These are phyloP conservation scores for Bradynema listronoti DNA, from an alignment of 1,140 invertebrate species.

Conservation along the genomic window DNA sequence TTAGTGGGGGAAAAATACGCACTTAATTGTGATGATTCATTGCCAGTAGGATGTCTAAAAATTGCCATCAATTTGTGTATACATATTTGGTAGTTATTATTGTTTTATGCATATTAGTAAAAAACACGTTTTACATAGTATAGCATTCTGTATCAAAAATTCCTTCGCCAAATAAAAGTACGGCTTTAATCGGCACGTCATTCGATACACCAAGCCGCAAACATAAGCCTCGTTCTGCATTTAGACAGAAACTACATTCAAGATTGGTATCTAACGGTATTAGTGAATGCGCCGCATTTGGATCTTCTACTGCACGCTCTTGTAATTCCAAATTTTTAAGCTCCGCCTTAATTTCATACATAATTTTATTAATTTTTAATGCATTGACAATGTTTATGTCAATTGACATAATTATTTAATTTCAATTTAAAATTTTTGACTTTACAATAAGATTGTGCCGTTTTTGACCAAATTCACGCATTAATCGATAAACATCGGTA, in stretches of 20 bases:
- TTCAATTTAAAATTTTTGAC: no score
- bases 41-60: constrained; percentile 42
- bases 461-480: constrained; percentile 38
- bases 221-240: constrained; percentile 28
- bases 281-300: constrained; percentile 13
- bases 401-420: no score
- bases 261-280: constrained; percentile 32
- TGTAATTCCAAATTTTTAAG: constrained; percentile 38
- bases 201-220: constrained; percentile 30
- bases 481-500: constrained; percentile 9
- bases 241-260: constrained; percentile 33
- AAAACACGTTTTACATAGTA: constrained; percentile 30
- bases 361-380: not conserved
- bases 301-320: not conserved
- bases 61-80: no score
- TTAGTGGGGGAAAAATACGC: constrained; percentile 32
- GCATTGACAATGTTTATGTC: constrained; percentile 7
- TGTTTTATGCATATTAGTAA: not conserved
- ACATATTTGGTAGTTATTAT: no score
- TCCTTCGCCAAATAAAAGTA: constrained; percentile 41
- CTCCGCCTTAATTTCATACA: constrained; percentile 27
- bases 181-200: constrained; percentile 38
- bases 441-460: constrained; percentile 39
- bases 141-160: constrained; percentile 45
- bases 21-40: constrained; percentile 22